Base-by-base conservation (phyloP, 2,888 invertebrate genomes). In the Amphipoea oculea region DNA sequence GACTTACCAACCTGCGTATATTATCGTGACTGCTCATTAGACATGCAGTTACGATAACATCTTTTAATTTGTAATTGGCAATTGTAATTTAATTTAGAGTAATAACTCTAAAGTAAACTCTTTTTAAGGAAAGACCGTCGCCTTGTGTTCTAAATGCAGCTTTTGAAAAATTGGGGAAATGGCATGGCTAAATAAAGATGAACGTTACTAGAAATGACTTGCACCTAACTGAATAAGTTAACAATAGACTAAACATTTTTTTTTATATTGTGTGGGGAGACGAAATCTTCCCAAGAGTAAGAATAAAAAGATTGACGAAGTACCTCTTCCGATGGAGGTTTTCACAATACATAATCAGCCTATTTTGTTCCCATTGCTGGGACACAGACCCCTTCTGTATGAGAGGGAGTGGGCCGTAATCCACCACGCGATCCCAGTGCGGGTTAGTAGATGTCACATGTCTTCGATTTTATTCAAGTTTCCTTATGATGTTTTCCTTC, bases 1-100 rank as follows among this genome's bases (percentile, higher is more conserved):
- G 57, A 76, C 73, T 76, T 63, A 68, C 48, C 48, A 66, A 67
- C 74, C 67, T 79, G 72, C 42, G 57, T 63, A 62, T 72, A 63
- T 68, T 57, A 73, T 48, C 57, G 74, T 69, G 63, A 63, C 62
- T 82, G n/a, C 48, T 68, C 48, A 85, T 85, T 85, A 66, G n/a
- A 81, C 67, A 67, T 81, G 67, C 62, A 65, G 60, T 79, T 70
- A 45, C n/a, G 42, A 67, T 81, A 48, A 9, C n/a, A 63, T 80
- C 51, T 71, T 48, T 81, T 69, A 65, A 79, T 69, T 81, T 79
- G 7, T 57, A 63, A 81, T 42, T 48, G 40, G 48, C 54, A 20
- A 48, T 85, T 57, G 45, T 36, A 45, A 60, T 66, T 60, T 9
- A 66, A 42, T 60, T 36, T 36, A n/a, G 42, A 11, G 5, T 40